Percentiles rank a stretch among this genome's conserved stretches.
These are phyloP conservation scores for Agrilus cyanescens DNA, from an alignment of 2,888 invertebrate genomes.

Conservation along the genomic window DNA sequence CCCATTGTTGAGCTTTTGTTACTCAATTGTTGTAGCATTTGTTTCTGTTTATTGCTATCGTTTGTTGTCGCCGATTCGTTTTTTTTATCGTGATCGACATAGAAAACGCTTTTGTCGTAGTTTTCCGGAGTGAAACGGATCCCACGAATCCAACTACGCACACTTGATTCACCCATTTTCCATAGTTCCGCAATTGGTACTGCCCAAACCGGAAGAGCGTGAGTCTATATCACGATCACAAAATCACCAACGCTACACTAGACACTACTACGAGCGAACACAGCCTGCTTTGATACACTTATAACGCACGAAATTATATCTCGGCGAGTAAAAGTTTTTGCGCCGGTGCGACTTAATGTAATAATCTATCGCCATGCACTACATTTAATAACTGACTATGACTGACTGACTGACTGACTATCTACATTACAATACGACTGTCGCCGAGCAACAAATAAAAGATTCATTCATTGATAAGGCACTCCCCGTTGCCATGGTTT, in stretches of 20 bases:
- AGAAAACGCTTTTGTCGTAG: conserved; percentile 24
- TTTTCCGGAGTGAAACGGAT: conserved; percentile 26
- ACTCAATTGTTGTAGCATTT: not conserved
- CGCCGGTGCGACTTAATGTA: too few species aligned
- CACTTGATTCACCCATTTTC: conserved; percentile 19
- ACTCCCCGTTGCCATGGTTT: conserved; percentile 10
- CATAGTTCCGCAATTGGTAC: conserved; percentile 1
- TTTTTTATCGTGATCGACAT: conserved; percentile 4
- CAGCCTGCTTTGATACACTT: too few species aligned
- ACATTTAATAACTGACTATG: too few species aligned
- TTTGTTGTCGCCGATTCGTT: conserved; percentile 2
- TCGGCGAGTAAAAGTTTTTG: too few species aligned
- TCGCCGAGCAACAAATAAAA: too few species aligned
- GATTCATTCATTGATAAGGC: conserved; percentile 14
- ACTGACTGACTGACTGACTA: too few species aligned
- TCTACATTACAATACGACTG: too few species aligned
- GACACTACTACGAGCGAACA: too few species aligned
- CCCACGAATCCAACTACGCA: conserved; percentile 27
- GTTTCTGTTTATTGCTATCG: not conserved
- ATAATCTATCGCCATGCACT: too few species aligned
- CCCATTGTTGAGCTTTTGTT: not conserved
- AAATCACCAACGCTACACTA: too few species aligned
- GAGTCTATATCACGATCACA: too few species aligned
- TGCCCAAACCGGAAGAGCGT: not conserved
- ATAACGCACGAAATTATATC: too few species aligned